Evolutionary conservation across 2,797 vertebrate species (phyloP).

Genomic region (Allobates femoralis): DNA sequence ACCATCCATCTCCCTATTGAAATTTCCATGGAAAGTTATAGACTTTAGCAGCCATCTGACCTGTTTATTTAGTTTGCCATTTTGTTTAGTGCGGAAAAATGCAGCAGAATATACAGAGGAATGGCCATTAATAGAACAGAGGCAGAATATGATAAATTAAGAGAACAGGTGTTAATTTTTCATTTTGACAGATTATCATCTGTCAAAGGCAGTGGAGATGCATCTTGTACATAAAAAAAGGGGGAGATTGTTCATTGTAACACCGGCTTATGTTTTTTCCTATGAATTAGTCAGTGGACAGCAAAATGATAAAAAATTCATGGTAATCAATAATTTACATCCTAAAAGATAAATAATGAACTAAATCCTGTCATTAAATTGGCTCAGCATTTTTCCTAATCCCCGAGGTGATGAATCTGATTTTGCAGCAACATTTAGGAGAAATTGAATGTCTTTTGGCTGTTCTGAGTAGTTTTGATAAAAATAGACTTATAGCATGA

Average conservation of each 20-base stretch:
- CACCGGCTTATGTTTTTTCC: conserved; percentile 71
- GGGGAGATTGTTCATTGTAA: conserved; percentile 75
- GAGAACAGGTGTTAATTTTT: conserved; percentile 82
- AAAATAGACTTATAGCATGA: conserved; percentile 71
- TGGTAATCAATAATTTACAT: conserved; percentile 85
- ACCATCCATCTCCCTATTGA: conserved; percentile 67
- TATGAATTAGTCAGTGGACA: conserved; percentile 79
- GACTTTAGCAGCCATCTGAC: conserved; percentile 68
- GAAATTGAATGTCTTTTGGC: conserved; percentile 71
- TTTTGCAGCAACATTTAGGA: conserved; percentile 76
- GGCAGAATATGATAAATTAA: conserved; percentile 82
- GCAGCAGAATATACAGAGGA: conserved; percentile 61
- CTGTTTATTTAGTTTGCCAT: conserved; percentile 69
- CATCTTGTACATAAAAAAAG: conserved; percentile 72
- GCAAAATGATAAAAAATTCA: conserved; percentile 82
- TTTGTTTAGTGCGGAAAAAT: conserved; percentile 67
- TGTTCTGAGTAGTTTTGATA: conserved; percentile 72
- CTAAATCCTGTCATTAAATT: conserved; percentile 82
- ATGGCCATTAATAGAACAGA: conserved; percentile 76
- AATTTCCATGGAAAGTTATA: conserved; percentile 58
- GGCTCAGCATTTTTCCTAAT: conserved; percentile 79
- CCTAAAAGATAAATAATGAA: conserved; percentile 83
- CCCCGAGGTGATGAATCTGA: conserved; percentile 77
- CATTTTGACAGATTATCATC: conserved; percentile 85
- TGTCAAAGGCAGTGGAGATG: conserved; percentile 77